These are phyloP conservation scores for Capitulum mitella DNA, from an alignment of 2,888 invertebrate genomes.

Conservation along the genomic window DNA sequence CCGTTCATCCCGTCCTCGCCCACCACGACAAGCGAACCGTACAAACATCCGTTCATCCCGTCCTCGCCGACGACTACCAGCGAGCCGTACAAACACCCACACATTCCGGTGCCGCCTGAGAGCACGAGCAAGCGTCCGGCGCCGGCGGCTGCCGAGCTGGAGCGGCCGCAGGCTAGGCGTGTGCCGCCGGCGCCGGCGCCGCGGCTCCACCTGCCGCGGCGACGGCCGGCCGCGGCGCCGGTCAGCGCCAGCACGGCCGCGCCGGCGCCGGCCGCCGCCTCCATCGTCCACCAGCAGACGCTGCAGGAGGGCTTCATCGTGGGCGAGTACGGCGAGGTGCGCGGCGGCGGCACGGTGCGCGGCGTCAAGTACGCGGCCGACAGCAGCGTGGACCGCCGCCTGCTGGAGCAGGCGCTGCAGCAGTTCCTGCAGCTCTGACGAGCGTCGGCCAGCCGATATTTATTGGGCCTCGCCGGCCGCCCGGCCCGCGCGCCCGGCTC, in stretches of 20 bases:
- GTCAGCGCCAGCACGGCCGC: not conserved
- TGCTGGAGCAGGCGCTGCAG: constrained; percentile 10
- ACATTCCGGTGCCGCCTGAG: not conserved
- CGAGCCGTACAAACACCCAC: not conserved
- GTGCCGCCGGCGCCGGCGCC: not conserved
- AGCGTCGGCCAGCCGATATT: not conserved
- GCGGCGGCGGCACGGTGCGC: constrained; percentile 9
- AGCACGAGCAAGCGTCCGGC: not conserved
- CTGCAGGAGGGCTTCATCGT: constrained; percentile 3
- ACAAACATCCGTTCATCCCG: not conserved
- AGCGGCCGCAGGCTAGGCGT: not conserved
- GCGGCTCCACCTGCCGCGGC: not conserved
- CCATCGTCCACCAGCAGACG: constrained; percentile 3
- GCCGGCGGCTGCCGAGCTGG: not conserved
- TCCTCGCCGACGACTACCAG: not conserved
- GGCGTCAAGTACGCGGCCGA: constrained; percentile 11
- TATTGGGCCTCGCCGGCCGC: too few species aligned
- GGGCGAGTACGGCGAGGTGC: constrained; percentile 18
- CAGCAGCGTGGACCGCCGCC: constrained; percentile 5
- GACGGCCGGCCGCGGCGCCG: not conserved
- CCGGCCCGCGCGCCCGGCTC: too few species aligned
- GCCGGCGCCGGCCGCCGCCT: not conserved
- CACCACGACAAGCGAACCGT: not conserved
- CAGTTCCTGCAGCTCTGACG: not conserved
- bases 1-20: not conserved